These are phyloP conservation scores for Encarsia formosa DNA, from an alignment of 2,888 invertebrate genomes.

Conservation along the genomic window DNA sequence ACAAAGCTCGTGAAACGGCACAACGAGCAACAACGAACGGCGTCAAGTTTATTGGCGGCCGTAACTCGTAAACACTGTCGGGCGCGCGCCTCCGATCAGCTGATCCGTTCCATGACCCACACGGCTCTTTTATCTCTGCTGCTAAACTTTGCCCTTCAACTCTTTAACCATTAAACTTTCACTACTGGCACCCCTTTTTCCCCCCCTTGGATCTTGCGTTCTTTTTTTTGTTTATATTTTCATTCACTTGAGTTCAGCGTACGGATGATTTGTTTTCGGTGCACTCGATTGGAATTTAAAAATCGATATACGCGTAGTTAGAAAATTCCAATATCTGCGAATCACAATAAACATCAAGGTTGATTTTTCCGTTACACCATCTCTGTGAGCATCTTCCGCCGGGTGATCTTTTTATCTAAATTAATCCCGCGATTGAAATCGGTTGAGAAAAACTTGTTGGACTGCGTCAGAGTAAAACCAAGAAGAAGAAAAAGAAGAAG, in stretches of 20 bases:
- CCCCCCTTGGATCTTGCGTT: no score
- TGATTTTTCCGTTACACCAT: no score
- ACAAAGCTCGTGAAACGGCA: slow-evolving; percentile 42
- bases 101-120: slow-evolving; percentile 51
- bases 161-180: no score
- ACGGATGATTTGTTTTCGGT: no score
- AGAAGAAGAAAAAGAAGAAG: neutral
- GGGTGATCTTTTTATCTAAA: slow-evolving; percentile 13
- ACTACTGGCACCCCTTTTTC: no score
- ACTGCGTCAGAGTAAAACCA: neutral
- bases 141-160: slow-evolving; percentile 19
- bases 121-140: slow-evolving; percentile 27
- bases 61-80: slow-evolving; percentile 52
- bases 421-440: slow-evolving; percentile 16
- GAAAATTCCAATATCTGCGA: no score
- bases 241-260: no score
- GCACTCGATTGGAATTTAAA: no score
- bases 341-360: no score
- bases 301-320: no score
- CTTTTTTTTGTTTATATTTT: no score
- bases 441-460: slow-evolving; percentile 7
- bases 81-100: slow-evolving; percentile 52
- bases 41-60: slow-evolving; percentile 51
- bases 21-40: slow-evolving; percentile 46
- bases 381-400: neutral